Conservation (phyloP, 2,113 vertebrate genomes). For the Xenus cinereus region DNA sequence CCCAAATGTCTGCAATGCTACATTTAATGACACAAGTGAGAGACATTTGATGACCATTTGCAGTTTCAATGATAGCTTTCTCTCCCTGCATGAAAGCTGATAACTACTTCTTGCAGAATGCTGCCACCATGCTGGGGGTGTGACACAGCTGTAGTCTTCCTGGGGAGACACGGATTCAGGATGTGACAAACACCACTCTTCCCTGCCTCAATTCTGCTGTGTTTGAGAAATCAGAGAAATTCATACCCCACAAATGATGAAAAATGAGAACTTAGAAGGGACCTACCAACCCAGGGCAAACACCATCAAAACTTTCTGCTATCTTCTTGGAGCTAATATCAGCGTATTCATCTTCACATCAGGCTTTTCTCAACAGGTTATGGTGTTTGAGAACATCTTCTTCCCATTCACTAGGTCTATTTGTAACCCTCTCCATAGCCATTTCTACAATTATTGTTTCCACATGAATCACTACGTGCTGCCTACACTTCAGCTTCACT, state of each 20-base stretch:
- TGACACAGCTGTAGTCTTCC: neutral
- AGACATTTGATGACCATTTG: neutral
- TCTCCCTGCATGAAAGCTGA: neutral
- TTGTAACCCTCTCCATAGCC: neutral
- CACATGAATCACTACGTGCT: neutral
- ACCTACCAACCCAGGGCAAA: neutral
- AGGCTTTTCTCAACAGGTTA: neutral
- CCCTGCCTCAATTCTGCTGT: too few relatives aligned
- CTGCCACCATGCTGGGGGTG: fast-evolving
- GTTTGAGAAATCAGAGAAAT: neutral
- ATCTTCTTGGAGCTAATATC: neutral
- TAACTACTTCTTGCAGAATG: neutral
- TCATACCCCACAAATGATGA: neutral
- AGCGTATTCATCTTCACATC: neutral
- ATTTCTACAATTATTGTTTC: neutral
- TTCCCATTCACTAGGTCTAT: neutral
- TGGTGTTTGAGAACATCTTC: neutral
- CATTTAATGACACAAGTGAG: neutral
- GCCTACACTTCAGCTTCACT: neutral
- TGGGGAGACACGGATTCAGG: neutral
- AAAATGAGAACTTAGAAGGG: neutral
- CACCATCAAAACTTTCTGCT: neutral
- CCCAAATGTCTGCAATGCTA: neutral
- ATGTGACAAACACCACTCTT: too few relatives aligned
- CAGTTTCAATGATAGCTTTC: neutral